These are phyloP conservation scores for Microcebus jonahi DNA, from an alignment of 2,113 vertebrate genomes.

Conservation along the genomic window DNA sequence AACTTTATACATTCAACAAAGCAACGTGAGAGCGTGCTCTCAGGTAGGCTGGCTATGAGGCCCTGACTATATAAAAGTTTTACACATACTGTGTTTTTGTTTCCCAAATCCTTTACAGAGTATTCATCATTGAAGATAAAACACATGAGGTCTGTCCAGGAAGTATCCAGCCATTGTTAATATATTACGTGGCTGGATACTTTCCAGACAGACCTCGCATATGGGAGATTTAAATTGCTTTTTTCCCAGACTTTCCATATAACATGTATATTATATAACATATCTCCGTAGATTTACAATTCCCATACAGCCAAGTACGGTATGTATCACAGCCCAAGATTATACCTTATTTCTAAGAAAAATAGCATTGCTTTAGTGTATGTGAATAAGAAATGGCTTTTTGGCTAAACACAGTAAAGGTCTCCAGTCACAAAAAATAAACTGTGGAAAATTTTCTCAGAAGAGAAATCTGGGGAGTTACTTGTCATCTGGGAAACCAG, in stretches of 20 bases:
- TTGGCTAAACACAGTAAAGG: not conserved
- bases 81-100: not conserved
- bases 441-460: not conserved
- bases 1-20: not conserved
- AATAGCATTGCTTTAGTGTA: not conserved
- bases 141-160: too few relatives aligned
- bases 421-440: not conserved
- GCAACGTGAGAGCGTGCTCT: not conserved
- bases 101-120: not conserved
- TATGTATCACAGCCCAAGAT: not conserved
- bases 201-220: too few relatives aligned
- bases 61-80: not conserved
- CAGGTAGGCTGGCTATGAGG: not conserved
- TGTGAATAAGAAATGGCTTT: not conserved
- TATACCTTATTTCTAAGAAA: not conserved
- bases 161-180: too few relatives aligned
- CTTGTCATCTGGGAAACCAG: not conserved
- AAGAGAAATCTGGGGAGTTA: not conserved
- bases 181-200: too few relatives aligned
- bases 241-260: not conserved
- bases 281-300: not conserved
- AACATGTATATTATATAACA: not conserved
- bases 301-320: not conserved
- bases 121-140: not conserved
- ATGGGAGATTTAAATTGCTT: not conserved